phyloP scores from a whole-genome alignment of 2,888 invertebrate genomes.

The Acleris cristana region DNA sequence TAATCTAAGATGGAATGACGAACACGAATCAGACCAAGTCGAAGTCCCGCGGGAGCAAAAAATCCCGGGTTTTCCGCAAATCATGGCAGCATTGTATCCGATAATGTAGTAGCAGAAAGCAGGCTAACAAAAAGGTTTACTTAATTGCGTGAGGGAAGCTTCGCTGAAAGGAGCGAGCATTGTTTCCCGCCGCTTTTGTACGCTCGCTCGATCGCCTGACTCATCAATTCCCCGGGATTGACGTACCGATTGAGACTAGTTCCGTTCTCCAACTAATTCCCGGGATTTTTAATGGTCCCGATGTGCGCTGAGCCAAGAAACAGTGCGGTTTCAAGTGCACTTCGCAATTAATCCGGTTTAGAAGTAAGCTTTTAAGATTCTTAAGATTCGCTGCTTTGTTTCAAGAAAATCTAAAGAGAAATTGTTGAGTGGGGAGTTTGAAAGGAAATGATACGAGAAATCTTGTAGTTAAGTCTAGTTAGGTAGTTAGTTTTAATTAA shows the following conservation, averaged over 20 bases:
- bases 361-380: conserved; percentile 24
- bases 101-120: conserved; percentile 77
- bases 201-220: conserved; percentile 63
- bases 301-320: conserved; percentile 40
- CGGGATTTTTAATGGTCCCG: conserved; percentile 39
- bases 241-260: conserved; percentile 67
- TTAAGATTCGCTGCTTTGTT: conserved; percentile 24
- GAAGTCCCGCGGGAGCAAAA: conserved; percentile 61
- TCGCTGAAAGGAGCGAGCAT: conserved; percentile 69
- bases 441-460: background rate
- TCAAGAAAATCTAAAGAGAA: conserved; percentile 29
- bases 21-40: conserved; percentile 67
- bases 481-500: conserved; percentile 1
- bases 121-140: conserved; percentile 76
- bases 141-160: conserved; percentile 78
- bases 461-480: background rate
- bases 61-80: conserved; percentile 77
- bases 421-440: background rate
- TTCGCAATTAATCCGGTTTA: conserved; percentile 54
- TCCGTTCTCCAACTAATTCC: conserved; percentile 54
- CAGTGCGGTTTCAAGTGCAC: conserved; percentile 38
- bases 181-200: conserved; percentile 78
- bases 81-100: conserved; percentile 78
- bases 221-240: conserved; percentile 77
- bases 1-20: conserved; percentile 62